A percentile compares a stretch with the other conserved stretches of the same genome.
Evolutionary conservation across 2,888 invertebrate genomes (phyloP).

Genomic region (Eristalis arbustorum): DNA sequence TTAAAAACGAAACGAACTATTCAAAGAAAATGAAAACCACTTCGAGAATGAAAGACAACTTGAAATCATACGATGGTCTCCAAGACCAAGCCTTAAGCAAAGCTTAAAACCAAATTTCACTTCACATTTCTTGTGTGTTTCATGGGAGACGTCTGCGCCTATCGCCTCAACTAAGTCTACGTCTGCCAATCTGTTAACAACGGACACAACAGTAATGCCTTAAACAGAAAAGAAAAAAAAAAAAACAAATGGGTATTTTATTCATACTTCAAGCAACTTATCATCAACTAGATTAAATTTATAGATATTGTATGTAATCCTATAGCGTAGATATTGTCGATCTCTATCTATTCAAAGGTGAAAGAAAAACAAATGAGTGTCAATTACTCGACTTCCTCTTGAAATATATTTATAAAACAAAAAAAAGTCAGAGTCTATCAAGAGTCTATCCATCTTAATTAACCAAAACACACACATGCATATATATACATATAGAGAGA

Average conservation of each 20-base stretch:
- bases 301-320: neutral
- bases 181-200: neutral
- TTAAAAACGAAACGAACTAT: no score
- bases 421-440: constrained; percentile 5
- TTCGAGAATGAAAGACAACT: neutral
- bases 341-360: constrained; percentile 6
- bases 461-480: neutral
- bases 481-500: constrained; percentile 1
- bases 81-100: constrained; percentile 29
- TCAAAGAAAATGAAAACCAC: neutral
- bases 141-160: no score
- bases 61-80: neutral
- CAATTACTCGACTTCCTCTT: constrained; percentile 60
- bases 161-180: neutral
- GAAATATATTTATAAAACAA: neutral
- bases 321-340: constrained; percentile 2
- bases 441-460: constrained; percentile 23
- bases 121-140: neutral
- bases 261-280: neutral
- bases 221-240: neutral
- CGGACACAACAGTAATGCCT: constrained; percentile 24
- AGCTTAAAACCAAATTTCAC: neutral
- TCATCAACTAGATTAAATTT: neutral
- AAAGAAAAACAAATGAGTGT: constrained; percentile 39
- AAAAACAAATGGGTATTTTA: constrained; percentile 26